phyloP scores from a whole-genome alignment of 2,113 vertebrate species.

The Pseudorectes ferrugineus region DNA sequence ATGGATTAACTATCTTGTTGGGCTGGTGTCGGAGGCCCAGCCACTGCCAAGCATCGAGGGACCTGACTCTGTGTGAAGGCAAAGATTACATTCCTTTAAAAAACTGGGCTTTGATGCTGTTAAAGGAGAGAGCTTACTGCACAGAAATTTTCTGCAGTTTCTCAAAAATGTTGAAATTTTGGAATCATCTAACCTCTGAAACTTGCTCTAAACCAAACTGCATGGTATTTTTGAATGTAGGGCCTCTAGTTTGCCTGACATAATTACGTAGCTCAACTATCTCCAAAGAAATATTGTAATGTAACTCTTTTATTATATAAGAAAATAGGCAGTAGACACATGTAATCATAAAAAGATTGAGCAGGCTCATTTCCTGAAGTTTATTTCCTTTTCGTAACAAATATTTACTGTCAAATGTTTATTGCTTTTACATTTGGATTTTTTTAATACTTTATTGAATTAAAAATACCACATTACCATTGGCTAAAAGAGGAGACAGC shows the following conservation, averaged over 20 bases:
- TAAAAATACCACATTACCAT: constrained; percentile 77
- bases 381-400: constrained; percentile 71
- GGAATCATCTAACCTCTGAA: background rate
- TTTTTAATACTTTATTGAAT: constrained; percentile 73
- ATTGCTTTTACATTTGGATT: constrained; percentile 71
- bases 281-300: background rate
- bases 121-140: background rate
- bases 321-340: constrained; percentile 41
- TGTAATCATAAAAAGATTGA: constrained; percentile 60
- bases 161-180: background rate
- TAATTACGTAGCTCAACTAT: background rate
- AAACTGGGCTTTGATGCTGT: background rate
- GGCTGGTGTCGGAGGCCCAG: background rate
- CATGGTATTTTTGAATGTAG: background rate
- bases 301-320: background rate
- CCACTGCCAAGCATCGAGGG: background rate
- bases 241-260: background rate
- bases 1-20: background rate
- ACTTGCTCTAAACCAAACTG: background rate
- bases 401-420: constrained; percentile 73
- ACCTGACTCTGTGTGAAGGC: background rate
- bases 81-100: background rate
- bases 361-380: constrained; percentile 58
- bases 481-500: constrained; percentile 76
- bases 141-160: background rate